Evolutionary conservation across 2,113 vertebrate genomes (phyloP), one percentile per base, ranked within the genome.

Genomic region (Clupea harengus): DNA sequence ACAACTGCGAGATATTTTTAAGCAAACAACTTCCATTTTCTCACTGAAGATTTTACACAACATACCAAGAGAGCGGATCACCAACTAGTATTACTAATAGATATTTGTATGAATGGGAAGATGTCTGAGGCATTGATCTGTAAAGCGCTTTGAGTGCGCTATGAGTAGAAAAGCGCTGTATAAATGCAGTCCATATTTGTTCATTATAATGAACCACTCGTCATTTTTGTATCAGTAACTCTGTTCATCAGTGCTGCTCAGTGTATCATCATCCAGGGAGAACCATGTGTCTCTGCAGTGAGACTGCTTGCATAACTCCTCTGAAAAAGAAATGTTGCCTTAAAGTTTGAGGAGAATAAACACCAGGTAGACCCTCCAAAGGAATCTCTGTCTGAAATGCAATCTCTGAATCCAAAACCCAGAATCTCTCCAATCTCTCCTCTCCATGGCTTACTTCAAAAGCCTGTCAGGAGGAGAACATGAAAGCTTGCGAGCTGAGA

Each of bases 381-480:
- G 39, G 22, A 39, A 78, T 78, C 72, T 78, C 32, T 44, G 52
- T 20, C 17, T 75, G 13, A 13, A 44, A 78, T 2, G 9, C 46
- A 45, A 25, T 47, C 81, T 44, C 49, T 82, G 9, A 49, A 18
- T 83, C 81, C 28, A 78, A 78, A 78, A 64, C 60, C 39, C 60
- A 20, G 60, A 64, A 78, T 32, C 28, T 88, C 86, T 90, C 72
- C 83, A 90, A 90, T 89, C 86, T 91, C 88, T 91, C 28, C 81
- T 88, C 88, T 91, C 85, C 82, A 81, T 83, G 85, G 84, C 88
- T 91, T 90, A 90, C 91, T 92, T 94, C 91, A 93, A 93, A 92
- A 91, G 89, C 87, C 93, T 91, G 93, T 93, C 91, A 93, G 91
- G 60, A 85, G 18, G 83, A 89, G 88, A 85, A 89, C 91, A 89